Percentiles rank a stretch among this genome's conserved stretches.
Conservation (phyloP, 1,140 invertebrate species). For the Drosophila elegans region DNA sequence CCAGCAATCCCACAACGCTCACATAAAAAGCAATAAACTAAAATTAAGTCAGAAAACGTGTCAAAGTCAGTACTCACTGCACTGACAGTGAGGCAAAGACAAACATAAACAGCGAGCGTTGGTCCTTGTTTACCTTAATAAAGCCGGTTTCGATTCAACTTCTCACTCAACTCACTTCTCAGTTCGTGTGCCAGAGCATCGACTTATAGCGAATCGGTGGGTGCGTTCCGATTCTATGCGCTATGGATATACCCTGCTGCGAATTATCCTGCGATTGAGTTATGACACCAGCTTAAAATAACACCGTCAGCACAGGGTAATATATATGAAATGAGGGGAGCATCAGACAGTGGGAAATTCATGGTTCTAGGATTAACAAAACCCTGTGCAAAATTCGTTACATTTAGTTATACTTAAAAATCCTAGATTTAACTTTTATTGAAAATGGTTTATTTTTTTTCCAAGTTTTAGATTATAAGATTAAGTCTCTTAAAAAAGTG, state of each 20-base stretch:
- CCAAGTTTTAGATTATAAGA: too few species aligned
- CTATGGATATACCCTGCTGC: constrained; percentile 22
- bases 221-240: constrained; percentile 14
- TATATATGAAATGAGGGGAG: constrained; percentile 17
- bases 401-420: too few species aligned
- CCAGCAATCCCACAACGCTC: constrained; percentile 17
- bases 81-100: constrained; percentile 78
- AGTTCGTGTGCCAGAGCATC: constrained; percentile 1
- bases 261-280: constrained; percentile 39
- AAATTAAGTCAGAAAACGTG: constrained; percentile 83
- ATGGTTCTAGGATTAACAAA: background rate
- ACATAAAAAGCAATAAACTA: constrained; percentile 81
- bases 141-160: constrained; percentile 47
- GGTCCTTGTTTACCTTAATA: constrained; percentile 75
- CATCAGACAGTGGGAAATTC: background rate
- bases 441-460: too few species aligned
- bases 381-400: too few species aligned
- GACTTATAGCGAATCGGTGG: constrained; percentile 33
- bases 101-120: constrained; percentile 76
- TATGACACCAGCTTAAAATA: constrained; percentile 18
- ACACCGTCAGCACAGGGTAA: constrained; percentile 23
- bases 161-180: constrained; percentile 20
- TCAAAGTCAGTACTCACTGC: constrained; percentile 79
- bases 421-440: too few species aligned
- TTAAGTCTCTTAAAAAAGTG: too few species aligned